Evolutionary conservation across 2,888 invertebrate genomes (phyloP).

Genomic region (Emesis russula): DNA sequence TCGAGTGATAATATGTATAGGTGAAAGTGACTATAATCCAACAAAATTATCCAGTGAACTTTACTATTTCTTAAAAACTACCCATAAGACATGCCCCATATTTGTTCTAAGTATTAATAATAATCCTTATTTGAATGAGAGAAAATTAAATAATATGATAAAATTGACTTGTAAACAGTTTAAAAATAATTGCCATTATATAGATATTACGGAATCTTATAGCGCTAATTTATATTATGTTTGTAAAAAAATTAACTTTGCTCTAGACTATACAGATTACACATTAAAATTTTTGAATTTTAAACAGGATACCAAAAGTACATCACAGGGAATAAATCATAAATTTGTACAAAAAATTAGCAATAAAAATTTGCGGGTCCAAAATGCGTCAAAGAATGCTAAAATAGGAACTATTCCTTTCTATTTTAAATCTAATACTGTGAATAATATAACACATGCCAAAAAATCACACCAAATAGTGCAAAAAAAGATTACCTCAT

Average conservation of each 20-base stretch:
- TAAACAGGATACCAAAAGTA: not conserved
- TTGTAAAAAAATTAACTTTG: constrained; percentile 12
- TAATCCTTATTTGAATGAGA: not conserved
- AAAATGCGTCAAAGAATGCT: not conserved
- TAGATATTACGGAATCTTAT: not conserved
- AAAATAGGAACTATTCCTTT: not conserved
- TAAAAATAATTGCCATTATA: not conserved
- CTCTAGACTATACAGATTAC: not conserved
- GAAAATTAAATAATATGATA: not conserved
- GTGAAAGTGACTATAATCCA: no score
- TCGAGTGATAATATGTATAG: no score
- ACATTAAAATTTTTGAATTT: constrained; percentile 9
- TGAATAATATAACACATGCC: not conserved
- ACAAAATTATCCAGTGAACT: no score
- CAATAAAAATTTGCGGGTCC: not conserved
- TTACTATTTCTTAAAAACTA: not conserved
- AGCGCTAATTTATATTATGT: not conserved
- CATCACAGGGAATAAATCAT: not conserved
- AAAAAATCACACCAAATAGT: not conserved
- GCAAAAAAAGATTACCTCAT: not conserved
- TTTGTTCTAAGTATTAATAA: not conserved
- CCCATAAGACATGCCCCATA: not conserved
- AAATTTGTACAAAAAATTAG: not conserved
- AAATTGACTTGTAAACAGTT: not conserved
- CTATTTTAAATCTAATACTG: not conserved